A percentile compares a stretch with the other conserved stretches of the same genome.
These are phyloP conservation scores for Temnothorax curvispinosus DNA, from an alignment of 1,140 invertebrate genomes.

Conservation along the genomic window DNA sequence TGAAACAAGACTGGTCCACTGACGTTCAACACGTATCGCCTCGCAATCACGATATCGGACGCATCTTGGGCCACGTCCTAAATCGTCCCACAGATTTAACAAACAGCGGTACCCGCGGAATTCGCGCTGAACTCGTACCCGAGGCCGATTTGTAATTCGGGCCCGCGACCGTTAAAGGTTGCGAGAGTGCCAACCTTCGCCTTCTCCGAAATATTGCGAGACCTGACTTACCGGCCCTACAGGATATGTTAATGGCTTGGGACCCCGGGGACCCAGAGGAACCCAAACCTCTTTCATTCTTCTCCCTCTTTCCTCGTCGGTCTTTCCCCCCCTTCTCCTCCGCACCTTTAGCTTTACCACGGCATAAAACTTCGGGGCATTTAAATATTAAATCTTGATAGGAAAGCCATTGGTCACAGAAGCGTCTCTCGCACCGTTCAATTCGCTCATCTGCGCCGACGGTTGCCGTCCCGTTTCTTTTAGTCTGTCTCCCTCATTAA, in stretches of 20 bases:
- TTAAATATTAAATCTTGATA: constrained; percentile 79
- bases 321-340: constrained; percentile 21
- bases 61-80: neutral
- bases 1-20: neutral
- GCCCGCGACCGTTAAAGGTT: constrained; percentile 79
- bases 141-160: constrained; percentile 77
- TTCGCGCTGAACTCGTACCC: constrained; percentile 51
- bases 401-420: constrained; percentile 62
- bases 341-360: constrained; percentile 14
- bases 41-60: neutral
- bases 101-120: neutral
- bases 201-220: constrained; percentile 73
- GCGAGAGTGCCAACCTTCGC: constrained; percentile 64
- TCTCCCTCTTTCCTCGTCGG: constrained; percentile 29
- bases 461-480: neutral
- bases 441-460: constrained; percentile 14
- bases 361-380: constrained; percentile 61
- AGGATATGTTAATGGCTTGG: constrained; percentile 79
- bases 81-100: neutral
- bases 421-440: neutral
- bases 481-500: neutral
- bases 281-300: constrained; percentile 65
- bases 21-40: neutral
- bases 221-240: constrained; percentile 81
- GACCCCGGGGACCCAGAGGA: constrained; percentile 56